phyloP scores from a whole-genome alignment of 2,888 invertebrate genomes.

The Cancer borealis region DNA sequence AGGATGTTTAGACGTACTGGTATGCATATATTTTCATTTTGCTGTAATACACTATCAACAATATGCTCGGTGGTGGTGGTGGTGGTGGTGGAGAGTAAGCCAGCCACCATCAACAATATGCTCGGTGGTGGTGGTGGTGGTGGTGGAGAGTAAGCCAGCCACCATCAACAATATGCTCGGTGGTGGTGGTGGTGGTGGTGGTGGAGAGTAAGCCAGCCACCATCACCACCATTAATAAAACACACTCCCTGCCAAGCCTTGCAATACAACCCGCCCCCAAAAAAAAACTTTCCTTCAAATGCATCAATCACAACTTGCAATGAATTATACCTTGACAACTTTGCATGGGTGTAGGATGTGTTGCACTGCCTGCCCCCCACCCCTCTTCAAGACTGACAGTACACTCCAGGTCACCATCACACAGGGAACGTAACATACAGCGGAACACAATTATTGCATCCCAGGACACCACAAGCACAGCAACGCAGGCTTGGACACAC shows the following conservation, averaged over 20 bases:
- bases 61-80: not conserved
- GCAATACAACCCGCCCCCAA: too few relatives aligned
- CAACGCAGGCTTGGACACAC: not conserved
- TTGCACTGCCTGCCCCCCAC: too few relatives aligned
- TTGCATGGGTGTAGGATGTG: too few relatives aligned
- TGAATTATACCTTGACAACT: too few relatives aligned
- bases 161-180: too few relatives aligned
- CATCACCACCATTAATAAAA: too few relatives aligned
- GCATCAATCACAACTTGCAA: too few relatives aligned
- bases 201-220: not conserved
- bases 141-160: not conserved
- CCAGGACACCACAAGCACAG: not conserved
- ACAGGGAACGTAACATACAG: too few relatives aligned
- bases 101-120: not conserved
- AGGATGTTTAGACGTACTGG: not conserved
- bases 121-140: not conserved
- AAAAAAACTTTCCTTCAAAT: too few relatives aligned
- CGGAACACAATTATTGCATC: not conserved
- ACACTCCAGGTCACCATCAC: too few relatives aligned
- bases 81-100: not conserved
- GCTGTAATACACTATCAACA: constrained; percentile 4
- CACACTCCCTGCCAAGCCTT: too few relatives aligned
- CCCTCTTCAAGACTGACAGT: too few relatives aligned
- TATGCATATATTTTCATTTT: constrained; percentile 1
- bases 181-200: not conserved